Evolutionary conservation across 2,113 vertebrate genomes (phyloP).

Genomic region (Hydrolagus affinis): DNA sequence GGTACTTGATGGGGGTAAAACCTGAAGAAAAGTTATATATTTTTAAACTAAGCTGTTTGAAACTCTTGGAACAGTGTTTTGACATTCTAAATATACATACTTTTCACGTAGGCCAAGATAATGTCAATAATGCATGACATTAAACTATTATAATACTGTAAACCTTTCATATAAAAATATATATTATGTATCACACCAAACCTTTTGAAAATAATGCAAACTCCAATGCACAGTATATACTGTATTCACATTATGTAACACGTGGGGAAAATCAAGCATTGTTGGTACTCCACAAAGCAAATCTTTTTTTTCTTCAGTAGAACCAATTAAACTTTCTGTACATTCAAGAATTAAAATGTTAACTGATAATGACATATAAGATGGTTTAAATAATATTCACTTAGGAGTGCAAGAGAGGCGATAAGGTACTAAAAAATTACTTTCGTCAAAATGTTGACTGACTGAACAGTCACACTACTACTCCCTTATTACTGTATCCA

Average conservation of each 20-base stretch:
- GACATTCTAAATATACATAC: background rate
- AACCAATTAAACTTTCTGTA: background rate
- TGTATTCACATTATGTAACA: conserved; percentile 26
- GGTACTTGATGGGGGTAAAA: too few species aligned
- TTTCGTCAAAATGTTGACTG: conserved; percentile 1
- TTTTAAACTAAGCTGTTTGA: too few species aligned
- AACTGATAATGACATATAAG: conserved; percentile 25
- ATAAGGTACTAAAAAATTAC: background rate
- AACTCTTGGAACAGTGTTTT: conserved; percentile 5
- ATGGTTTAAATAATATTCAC: conserved; percentile 16
- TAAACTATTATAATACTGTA: conserved; percentile 31
- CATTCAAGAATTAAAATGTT: conserved; percentile 23
- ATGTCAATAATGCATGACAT: conserved; percentile 12
- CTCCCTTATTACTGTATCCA: conserved; percentile 14
- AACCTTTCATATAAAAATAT: conserved; percentile 32
- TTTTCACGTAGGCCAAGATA: background rate
- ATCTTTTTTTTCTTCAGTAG: background rate
- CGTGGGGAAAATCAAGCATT: background rate
- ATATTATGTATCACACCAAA: conserved; percentile 29
- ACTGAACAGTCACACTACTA: background rate
- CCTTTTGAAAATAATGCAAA: conserved; percentile 31
- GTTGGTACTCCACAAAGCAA: background rate
- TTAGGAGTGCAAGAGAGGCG: background rate
- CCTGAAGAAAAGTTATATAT: too few species aligned
- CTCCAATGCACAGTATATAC: conserved; percentile 17